Percentiles rank a stretch among this genome's conserved stretches.
Conservation (phyloP, 2,113 vertebrate genomes). For the Naja naja region DNA sequence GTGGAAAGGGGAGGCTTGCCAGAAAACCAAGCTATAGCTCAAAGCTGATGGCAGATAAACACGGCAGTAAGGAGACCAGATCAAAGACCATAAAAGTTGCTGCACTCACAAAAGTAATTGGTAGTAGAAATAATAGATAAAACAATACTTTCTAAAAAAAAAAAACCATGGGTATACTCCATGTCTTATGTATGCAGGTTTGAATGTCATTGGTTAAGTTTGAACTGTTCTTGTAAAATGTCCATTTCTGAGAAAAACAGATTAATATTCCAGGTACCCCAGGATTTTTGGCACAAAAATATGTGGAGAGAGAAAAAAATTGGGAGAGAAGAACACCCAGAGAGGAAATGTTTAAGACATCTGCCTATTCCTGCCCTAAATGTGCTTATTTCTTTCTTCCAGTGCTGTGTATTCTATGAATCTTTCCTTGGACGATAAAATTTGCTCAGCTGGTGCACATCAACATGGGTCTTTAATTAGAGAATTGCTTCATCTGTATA, state of each 20-base stretch:
- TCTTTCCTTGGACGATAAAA: not conserved
- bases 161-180: not conserved
- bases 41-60: constrained; percentile 47
- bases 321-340: not conserved
- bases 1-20: constrained; percentile 39
- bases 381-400: not conserved
- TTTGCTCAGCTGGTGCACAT: not conserved
- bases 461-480: not conserved
- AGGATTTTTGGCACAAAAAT: not conserved
- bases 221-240: too few species aligned
- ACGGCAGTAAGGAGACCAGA: constrained; percentile 44
- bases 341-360: not conserved
- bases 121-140: not conserved
- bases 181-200: too few species aligned
- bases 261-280: not conserved
- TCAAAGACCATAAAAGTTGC: constrained; percentile 28
- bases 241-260: not conserved
- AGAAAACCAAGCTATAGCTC: constrained; percentile 37
- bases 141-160: not conserved
- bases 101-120: not conserved
- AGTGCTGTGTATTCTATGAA: not conserved
- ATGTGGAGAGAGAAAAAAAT: not conserved
- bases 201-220: too few species aligned
- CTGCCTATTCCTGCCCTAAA: not conserved
- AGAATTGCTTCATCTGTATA: not conserved